Conservation (phyloP, 2,888 invertebrate species). For the Tridacna gigas region DNA sequence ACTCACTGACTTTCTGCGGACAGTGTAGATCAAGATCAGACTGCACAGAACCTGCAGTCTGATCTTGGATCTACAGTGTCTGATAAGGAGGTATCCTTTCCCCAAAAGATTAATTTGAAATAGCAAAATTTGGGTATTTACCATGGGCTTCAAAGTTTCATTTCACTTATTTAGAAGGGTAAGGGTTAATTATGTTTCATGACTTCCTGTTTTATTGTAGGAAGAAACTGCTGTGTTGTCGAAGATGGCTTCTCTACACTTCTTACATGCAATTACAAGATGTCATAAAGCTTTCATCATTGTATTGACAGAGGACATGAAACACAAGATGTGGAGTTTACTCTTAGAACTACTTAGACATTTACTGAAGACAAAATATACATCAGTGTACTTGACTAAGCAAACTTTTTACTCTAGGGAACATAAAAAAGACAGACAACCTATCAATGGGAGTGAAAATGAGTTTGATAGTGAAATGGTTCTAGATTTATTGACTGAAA, state of each 20-base stretch:
- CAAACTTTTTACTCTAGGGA: background rate
- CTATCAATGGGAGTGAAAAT: background rate
- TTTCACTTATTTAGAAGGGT: too few species aligned
- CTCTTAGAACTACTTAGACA: slow-evolving; percentile 32
- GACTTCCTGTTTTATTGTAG: background rate
- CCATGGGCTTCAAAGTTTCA: too few species aligned
- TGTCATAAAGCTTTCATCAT: slow-evolving; percentile 32
- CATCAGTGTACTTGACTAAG: background rate
- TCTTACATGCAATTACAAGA: slow-evolving; percentile 44
- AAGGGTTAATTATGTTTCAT: background rate
- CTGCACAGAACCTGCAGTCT: too few species aligned
- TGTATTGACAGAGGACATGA: slow-evolving; percentile 29
- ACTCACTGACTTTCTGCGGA: too few species aligned
- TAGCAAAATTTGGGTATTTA: too few species aligned
- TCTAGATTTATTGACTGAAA: background rate
- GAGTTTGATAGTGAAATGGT: background rate
- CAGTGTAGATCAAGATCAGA: too few species aligned
- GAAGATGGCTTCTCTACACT: slow-evolving; percentile 49
- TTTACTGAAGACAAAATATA: slow-evolving; percentile 24
- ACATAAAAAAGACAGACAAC: background rate
- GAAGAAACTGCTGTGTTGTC: slow-evolving; percentile 21
- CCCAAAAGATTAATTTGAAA: too few species aligned
- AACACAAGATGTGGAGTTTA: slow-evolving; percentile 48
- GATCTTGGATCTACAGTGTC: too few species aligned
- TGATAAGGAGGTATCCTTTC: too few species aligned